These are phyloP conservation scores for Emydocephalus ijimae DNA, from an alignment of 2,113 vertebrate genomes.

Conservation along the genomic window DNA sequence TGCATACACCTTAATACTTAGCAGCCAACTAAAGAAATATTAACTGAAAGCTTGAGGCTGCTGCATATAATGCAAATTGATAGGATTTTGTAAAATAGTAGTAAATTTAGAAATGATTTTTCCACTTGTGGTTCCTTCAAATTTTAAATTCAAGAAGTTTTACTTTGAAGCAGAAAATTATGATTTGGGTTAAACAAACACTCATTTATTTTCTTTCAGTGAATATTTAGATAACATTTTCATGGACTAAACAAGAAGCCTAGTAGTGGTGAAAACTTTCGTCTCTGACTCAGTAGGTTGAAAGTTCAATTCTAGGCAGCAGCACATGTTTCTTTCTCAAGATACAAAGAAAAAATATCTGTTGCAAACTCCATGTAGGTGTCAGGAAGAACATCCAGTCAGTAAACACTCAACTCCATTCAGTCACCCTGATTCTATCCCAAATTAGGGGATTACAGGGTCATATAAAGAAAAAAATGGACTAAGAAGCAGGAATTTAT, in stretches of 20 bases:
- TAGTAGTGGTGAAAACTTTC: not conserved
- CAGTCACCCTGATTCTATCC: not conserved
- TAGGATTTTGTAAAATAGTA: not conserved
- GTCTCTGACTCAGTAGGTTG: not conserved
- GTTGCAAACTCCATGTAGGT: not conserved
- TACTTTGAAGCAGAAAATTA: not conserved
- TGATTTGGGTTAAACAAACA: not conserved
- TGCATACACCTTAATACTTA: not conserved
- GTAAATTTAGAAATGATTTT: not conserved
- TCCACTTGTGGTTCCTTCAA: not conserved
- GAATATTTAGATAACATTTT: not conserved
- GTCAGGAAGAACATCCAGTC: not conserved
- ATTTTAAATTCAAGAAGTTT: not conserved
- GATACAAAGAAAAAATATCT: not conserved
- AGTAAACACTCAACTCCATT: not conserved
- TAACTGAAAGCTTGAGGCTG: not conserved
- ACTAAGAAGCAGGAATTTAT: not conserved
- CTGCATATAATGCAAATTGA: not conserved
- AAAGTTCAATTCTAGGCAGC: not conserved
- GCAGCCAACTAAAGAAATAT: not conserved
- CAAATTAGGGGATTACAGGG: not conserved
- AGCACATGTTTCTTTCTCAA: not conserved
- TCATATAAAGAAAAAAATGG: not conserved
- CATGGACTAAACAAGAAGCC: not conserved
- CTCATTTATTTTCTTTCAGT: not conserved